These are phyloP conservation scores for Acleris sparsana DNA, from an alignment of 2,888 invertebrate species.

Conservation along the genomic window DNA sequence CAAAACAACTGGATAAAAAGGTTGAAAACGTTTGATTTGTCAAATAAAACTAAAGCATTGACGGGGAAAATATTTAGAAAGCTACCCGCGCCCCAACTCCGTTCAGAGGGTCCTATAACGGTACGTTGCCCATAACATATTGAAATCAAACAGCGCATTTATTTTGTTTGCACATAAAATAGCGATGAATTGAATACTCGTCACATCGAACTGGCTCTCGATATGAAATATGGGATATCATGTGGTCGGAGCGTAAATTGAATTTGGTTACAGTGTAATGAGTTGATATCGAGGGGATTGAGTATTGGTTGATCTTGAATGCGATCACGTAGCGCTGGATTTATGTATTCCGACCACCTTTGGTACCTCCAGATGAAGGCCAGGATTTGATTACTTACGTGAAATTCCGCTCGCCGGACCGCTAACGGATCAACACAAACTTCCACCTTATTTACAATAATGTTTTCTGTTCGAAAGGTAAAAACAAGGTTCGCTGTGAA, in stretches of 20 bases:
- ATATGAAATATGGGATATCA: constrained; percentile 72
- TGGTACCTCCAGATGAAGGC: constrained; percentile 57
- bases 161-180: constrained; percentile 58
- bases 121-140: constrained; percentile 24
- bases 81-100: background rate
- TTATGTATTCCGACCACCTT: constrained; percentile 77
- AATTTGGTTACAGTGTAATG: constrained; percentile 80
- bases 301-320: constrained; percentile 77
- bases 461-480: constrained; percentile 31
- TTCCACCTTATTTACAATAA: constrained; percentile 49
- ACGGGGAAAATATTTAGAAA: constrained; percentile 1
- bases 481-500: constrained; percentile 32
- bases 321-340: constrained; percentile 79
- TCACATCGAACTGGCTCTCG: constrained; percentile 56
- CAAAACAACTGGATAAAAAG: background rate
- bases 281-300: constrained; percentile 72
- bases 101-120: constrained; percentile 7
- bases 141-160: constrained; percentile 43
- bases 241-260: constrained; percentile 73
- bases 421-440: constrained; percentile 57
- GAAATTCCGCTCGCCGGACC: constrained; percentile 58
- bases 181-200: constrained; percentile 55
- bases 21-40: background rate
- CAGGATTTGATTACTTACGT: constrained; percentile 73
- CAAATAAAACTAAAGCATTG: background rate